A percentile compares a stretch with the other conserved stretches of the same genome.
Conservation (phyloP, 2,888 invertebrate species). For the Ectemnius continuus region DNA sequence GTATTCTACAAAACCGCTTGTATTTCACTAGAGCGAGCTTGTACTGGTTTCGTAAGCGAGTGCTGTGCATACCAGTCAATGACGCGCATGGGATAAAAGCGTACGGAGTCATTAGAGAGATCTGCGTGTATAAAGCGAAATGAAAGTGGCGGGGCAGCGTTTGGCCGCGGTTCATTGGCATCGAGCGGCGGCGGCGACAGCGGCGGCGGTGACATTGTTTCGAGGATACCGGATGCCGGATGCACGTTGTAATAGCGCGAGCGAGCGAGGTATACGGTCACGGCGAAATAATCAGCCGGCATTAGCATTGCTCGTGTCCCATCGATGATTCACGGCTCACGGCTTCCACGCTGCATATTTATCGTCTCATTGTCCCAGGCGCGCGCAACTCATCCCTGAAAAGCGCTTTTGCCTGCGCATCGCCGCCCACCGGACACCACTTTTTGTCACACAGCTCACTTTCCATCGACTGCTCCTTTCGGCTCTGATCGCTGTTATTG, state of each 20-base stretch:
- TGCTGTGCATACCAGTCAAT: slow-evolving; percentile 17
- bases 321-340: slow-evolving; percentile 47
- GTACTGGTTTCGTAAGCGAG: slow-evolving; percentile 31
- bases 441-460: no score
- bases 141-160: slow-evolving; percentile 57
- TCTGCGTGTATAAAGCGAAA: slow-evolving; percentile 35
- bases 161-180: slow-evolving; percentile 64
- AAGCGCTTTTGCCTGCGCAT: not conserved
- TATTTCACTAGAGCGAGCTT: not conserved
- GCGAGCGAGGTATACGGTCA: slow-evolving; percentile 45
- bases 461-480: no score
- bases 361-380: slow-evolving; percentile 53
- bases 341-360: slow-evolving; percentile 53
- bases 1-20: not conserved
- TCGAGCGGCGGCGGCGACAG: slow-evolving; percentile 54
- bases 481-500: no score
- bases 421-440: no score
- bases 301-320: slow-evolving; percentile 36
- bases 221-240: slow-evolving; percentile 67
- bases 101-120: not conserved
- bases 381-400: slow-evolving; percentile 24
- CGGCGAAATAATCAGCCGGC: slow-evolving; percentile 55
- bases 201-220: slow-evolving; percentile 59
- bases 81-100: slow-evolving; percentile 26
- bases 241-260: slow-evolving; percentile 52